Base-by-base conservation (phyloP, 2,797 vertebrate genomes). In the Capromys pilorides region DNA sequence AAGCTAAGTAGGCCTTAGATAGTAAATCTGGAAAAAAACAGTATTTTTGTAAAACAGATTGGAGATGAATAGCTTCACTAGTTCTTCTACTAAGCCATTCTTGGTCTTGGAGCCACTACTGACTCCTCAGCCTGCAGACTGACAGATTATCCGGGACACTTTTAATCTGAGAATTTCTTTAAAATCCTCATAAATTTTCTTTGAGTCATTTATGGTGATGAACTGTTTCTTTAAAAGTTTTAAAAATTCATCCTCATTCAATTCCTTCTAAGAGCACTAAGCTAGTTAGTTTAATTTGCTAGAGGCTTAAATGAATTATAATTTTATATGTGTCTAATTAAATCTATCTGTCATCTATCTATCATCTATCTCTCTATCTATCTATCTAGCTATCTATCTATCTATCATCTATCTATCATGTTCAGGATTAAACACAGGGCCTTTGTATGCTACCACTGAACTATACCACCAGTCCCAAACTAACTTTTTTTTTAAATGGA, bases 11-110 rank as follows among this genome's bases (percentile, higher is more conserved):
- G 45, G 8, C n/a, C 28, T 62, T 82, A 69, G n/a, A 67, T 33
- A 81, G 66, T 59, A n/a, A 83, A 80, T 36, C 62, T 54, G n/a
- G 49, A 75, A 77, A 78, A 78, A 81, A 51, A 9, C 5, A 91
- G 2, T n/a, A 41, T 22, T 92, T 95, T 84, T 69, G n/a, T 57
- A 90, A 92, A 89, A 79, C 18, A 80, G 31, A 92, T 85, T 39
- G 61, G 39, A 79, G 21, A 75, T 79, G 62, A 71, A 62, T 62
- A 69, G 78, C 12, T 83, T 33, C 45, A 82, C 82, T 78, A 59
- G 31, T 77, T 88, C 45, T 82, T 78, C 33, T 80, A 39, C 61
- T 62, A 31, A 31, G 10, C 36, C n/a, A 11, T 51, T 39, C 69
- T 57, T 87, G 9, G 69, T 21, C 49, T 77, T n/a, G 18, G 69